A percentile compares a stretch with the other conserved stretches of the same genome.
Evolutionary conservation across 2,888 invertebrate genomes (phyloP).

Genomic region (Sphaerophoria taeniata): DNA sequence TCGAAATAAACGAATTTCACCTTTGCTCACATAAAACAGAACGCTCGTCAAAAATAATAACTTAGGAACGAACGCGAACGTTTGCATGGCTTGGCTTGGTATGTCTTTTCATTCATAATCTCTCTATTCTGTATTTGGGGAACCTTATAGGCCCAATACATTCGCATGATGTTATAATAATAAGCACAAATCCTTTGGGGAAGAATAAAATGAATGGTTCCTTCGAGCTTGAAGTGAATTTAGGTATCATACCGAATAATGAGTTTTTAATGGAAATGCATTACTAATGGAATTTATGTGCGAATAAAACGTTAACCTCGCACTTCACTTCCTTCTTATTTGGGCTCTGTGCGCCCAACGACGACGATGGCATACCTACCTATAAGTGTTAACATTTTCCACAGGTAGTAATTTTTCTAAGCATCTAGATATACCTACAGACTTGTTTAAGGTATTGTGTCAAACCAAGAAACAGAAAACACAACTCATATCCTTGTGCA

Average conservation of each 20-base stretch:
- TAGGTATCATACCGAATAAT: slow-evolving; percentile 60
- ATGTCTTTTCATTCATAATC: slow-evolving; percentile 2
- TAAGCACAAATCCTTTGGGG: slow-evolving; percentile 19
- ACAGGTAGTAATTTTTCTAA: slow-evolving; percentile 28
- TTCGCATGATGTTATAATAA: neutral
- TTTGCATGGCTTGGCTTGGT: neutral
- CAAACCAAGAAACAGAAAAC: slow-evolving; percentile 26
- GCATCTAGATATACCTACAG: too few relatives aligned
- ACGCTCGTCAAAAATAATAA: slow-evolving; percentile 7
- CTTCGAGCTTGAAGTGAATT: slow-evolving; percentile 50
- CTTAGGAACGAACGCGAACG: neutral
- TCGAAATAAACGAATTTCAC: slow-evolving; percentile 30
- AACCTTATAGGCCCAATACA: neutral
- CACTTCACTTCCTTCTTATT: neutral
- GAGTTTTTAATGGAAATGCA: slow-evolving; percentile 70
- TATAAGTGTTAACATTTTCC: slow-evolving; percentile 50
- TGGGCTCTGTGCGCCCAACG: neutral
- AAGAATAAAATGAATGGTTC: neutral
- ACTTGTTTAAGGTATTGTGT: neutral
- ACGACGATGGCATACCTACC: too few relatives aligned
- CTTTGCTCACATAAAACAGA: slow-evolving; percentile 26
- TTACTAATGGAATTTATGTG: slow-evolving; percentile 66
- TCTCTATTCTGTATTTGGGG: neutral
- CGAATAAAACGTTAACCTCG: slow-evolving; percentile 53
- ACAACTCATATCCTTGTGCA: slow-evolving; percentile 40